These are phyloP conservation scores for Helarctos malayanus DNA, from an alignment of 2,797 vertebrate species.

Conservation along the genomic window DNA sequence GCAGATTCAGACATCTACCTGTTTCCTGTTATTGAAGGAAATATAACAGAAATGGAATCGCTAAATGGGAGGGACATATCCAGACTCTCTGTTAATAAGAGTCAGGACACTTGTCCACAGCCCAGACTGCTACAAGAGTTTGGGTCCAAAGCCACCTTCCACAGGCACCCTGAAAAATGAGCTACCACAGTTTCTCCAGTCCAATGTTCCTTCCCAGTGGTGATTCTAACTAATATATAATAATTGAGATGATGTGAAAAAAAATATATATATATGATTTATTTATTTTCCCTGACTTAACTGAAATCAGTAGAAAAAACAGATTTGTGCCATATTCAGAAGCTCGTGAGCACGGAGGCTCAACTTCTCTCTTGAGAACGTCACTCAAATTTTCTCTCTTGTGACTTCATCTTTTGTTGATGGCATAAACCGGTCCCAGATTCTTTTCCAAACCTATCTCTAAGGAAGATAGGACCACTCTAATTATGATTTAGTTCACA, in stretches of 20 bases:
- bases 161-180: not conserved
- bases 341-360: not conserved
- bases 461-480: not conserved
- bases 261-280: not conserved
- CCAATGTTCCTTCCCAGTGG: not conserved
- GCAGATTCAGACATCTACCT: not conserved
- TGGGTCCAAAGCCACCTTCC: not conserved
- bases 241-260: not conserved
- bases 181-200: no score
- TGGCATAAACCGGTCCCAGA: not conserved
- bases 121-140: not conserved
- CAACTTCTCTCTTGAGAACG: not conserved
- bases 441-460: not conserved
- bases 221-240: not conserved
- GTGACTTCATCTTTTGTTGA: not conserved
- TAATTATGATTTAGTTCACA: slow-evolving; percentile 31
- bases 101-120: not conserved
- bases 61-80: no score
- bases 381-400: not conserved
- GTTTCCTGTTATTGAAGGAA: not conserved
- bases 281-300: not conserved
- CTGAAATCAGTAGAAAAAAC: not conserved
- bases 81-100: not conserved
- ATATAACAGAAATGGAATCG: not conserved
- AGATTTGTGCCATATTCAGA: not conserved